A percentile compares a stretch with the other conserved stretches of the same genome.
These are phyloP conservation scores for Crypturellus undulatus DNA, from an alignment of 2,113 vertebrate species.

Conservation along the genomic window DNA sequence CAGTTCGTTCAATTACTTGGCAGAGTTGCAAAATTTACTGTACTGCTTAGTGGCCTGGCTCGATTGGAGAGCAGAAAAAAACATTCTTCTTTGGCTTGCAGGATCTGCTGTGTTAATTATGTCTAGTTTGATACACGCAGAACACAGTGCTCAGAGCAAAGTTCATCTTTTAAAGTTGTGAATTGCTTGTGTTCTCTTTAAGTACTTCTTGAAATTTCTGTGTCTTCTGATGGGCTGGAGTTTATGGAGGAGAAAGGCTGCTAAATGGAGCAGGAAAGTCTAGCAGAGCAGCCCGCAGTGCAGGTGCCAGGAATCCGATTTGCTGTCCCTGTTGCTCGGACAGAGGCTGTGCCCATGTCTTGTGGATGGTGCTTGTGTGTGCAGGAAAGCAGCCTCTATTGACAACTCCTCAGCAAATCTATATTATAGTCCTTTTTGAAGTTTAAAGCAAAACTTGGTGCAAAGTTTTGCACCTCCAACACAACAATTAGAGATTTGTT, in stretches of 20 bases:
- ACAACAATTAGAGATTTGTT: not conserved
- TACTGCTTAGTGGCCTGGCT: not conserved
- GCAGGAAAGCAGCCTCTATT: not conserved
- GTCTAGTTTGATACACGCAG: not conserved
- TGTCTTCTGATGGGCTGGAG: not conserved
- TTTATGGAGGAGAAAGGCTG: not conserved
- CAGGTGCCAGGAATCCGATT: not conserved
- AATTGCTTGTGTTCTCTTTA: not conserved
- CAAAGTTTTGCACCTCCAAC: not conserved
- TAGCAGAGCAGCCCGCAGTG: not conserved
- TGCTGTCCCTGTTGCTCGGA: not conserved
- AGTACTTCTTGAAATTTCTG: not conserved
- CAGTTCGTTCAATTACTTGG: not conserved
- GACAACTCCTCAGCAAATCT: not conserved
- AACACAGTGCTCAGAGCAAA: not conserved
- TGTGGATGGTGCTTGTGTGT: rapidly evolving
- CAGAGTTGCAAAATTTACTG: not conserved
- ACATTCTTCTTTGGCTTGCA: not conserved
- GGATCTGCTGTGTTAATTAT: not conserved
- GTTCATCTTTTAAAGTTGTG: not conserved
- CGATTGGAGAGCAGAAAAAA: not conserved
- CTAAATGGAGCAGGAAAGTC: not conserved
- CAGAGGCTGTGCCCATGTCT: not conserved
- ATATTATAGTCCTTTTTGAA: not conserved
- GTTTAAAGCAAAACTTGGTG: not conserved